phyloP scores from a whole-genome alignment of 2,888 invertebrate genomes.

The Beris chalybata region DNA sequence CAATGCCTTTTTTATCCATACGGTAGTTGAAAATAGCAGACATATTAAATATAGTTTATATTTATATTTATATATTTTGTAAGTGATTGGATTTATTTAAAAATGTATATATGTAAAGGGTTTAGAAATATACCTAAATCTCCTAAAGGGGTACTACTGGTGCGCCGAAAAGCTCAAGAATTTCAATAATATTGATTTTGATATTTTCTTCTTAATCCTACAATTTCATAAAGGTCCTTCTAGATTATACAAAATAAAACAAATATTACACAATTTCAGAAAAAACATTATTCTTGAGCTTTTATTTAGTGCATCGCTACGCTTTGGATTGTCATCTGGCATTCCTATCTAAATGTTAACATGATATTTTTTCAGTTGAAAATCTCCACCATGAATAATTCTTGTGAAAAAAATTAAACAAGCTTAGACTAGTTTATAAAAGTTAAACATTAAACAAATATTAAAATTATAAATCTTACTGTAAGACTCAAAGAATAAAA shows the following conservation, averaged over 20 bases:
- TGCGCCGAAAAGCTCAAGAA: constrained; percentile 20
- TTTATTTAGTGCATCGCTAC: constrained; percentile 42
- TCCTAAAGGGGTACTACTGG: constrained; percentile 8
- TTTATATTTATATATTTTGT: too few relatives aligned
- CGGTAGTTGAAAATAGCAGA: too few relatives aligned
- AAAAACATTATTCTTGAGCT: constrained; percentile 40
- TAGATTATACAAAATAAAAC: too few relatives aligned
- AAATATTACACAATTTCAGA: too few relatives aligned
- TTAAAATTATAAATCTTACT: too few relatives aligned
- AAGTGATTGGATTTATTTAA: background rate
- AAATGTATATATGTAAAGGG: background rate
- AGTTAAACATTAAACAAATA: background rate
- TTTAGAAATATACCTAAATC: constrained; percentile 12
- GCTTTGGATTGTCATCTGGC: constrained; percentile 46
- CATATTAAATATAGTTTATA: too few relatives aligned
- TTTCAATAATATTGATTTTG: too few relatives aligned
- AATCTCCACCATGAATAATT: constrained; percentile 30
- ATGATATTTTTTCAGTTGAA: constrained; percentile 37
- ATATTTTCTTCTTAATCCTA: too few relatives aligned
- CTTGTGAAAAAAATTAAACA: too few relatives aligned
- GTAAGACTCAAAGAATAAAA: background rate
- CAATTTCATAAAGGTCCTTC: too few relatives aligned
- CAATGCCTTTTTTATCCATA: too few relatives aligned
- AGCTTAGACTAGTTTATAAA: background rate
- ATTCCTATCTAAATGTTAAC: constrained; percentile 46